Evolutionary conservation across 2,113 vertebrate genomes (phyloP), one percentile per base, ranked within the genome.

Genomic region (Gobius niger): DNA sequence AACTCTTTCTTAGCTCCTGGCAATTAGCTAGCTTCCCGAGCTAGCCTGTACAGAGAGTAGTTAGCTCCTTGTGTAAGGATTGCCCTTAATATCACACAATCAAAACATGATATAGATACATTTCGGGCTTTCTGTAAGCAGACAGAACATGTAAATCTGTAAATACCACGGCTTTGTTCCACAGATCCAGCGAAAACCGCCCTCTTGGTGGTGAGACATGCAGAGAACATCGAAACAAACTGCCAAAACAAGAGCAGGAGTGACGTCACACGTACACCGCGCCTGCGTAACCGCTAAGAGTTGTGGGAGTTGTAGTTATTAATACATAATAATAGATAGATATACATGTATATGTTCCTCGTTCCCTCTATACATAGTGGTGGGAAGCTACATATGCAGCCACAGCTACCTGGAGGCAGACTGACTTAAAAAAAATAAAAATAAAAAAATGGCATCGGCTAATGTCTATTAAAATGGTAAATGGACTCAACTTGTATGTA

Each of bases 201-300:
- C 57, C 80, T 75, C 44, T 87, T 68, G 67, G n/a, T 63, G 65
- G 56, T 69, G 61, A 80, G 67, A 81, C 71, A 78, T 76, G 65
- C 68, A 76, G 80, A 81, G 85, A 82, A 88, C 81, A 90, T 80
- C 82, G 82, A 90, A 89, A 93, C 84, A 90, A 91, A 87, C 83
- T 86, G 90, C 84, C 89, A 90, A 92, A 92, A 93, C 90, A 91
- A 91, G 87, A 82, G 46, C 57, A 79, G 60, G 0, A 19, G 13
- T 47, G 9, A 82, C 90, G 85, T 88, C 82, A 88, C 59, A 41
- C 72, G 75, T 65, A 77, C 41, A 11, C 0, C 7, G 12, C 13
- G 1, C 5, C 18, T 2, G 65, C 67, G 65, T 69, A 5, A 1
- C 1, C 0, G 4, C n/a, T 0, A 44, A 7, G 18, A 61, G 19